These are phyloP conservation scores for Muscina levida DNA, from an alignment of 2,888 invertebrate species.

Conservation along the genomic window DNA sequence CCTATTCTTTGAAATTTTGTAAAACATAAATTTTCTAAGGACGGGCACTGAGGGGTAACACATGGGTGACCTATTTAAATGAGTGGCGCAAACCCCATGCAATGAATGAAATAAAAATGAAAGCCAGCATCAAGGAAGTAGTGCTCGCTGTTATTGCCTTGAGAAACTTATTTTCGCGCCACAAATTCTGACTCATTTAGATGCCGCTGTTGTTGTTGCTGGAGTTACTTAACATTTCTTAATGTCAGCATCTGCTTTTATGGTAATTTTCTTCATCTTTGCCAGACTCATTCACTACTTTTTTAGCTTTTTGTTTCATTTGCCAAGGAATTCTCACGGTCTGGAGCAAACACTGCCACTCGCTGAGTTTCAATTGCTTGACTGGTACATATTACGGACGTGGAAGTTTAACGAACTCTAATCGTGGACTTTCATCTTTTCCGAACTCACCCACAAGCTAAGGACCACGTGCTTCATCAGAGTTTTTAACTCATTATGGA, in stretches of 20 bases:
- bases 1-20: no score
- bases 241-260: slow-evolving; percentile 26
- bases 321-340: slow-evolving; percentile 28
- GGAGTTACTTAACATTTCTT: slow-evolving; percentile 36
- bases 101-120: slow-evolving; percentile 52
- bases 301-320: slow-evolving; percentile 56
- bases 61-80: no score
- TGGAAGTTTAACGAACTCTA: neutral
- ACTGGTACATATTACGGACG: neutral
- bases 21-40: no score
- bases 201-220: slow-evolving; percentile 23
- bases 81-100: slow-evolving; percentile 61
- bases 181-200: slow-evolving; percentile 52
- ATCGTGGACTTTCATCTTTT: no score
- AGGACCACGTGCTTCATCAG: slow-evolving; percentile 59
- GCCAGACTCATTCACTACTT: slow-evolving; percentile 36
- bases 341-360: neutral
- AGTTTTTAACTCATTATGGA: slow-evolving; percentile 51
- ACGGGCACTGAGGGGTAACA: no score
- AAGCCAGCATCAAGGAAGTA: slow-evolving; percentile 30
- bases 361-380: neutral
- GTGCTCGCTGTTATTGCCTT: slow-evolving; percentile 5
- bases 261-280: slow-evolving; percentile 35
- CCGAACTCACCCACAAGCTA: neutral
- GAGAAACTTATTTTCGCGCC: slow-evolving; percentile 62